phyloP scores from a whole-genome alignment of 2,888 invertebrate species.

The Apamea monoglypha region DNA sequence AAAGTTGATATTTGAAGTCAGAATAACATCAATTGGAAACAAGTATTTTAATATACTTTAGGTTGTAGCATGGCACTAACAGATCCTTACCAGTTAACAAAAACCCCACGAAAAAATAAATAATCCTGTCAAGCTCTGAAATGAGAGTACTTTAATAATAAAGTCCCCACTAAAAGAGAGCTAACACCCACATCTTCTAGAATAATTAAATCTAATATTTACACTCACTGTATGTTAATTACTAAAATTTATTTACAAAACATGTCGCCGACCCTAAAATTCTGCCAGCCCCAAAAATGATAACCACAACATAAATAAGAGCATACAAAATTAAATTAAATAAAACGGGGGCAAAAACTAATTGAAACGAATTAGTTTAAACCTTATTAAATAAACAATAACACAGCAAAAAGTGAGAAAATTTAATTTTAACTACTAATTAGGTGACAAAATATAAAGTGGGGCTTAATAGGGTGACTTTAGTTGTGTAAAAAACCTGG shows the following conservation, averaged over 20 bases:
- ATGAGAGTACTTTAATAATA: conserved; percentile 12
- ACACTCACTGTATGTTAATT: conserved; percentile 30
- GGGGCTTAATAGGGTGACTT: not conserved
- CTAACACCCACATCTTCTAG: conserved; percentile 24
- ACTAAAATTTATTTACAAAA: conserved; percentile 37
- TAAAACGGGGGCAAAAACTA: conserved; percentile 47
- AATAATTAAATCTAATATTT: conserved; percentile 36
- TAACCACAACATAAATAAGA: conserved; percentile 51
- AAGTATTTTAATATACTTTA: too few relatives aligned
- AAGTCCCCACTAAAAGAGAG: not conserved
- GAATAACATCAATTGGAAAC: too few relatives aligned
- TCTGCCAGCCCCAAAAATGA: conserved; percentile 29
- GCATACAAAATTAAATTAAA: conserved; percentile 54
- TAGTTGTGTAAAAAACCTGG: conserved; percentile 7
- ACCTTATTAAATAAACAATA: conserved; percentile 36
- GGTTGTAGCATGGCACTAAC: not conserved
- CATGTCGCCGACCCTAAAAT: conserved; percentile 45
- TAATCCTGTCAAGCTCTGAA: not conserved
- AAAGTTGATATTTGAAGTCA: too few relatives aligned
- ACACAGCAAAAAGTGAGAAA: conserved; percentile 32
- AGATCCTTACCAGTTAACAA: not conserved
- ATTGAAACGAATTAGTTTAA: conserved; percentile 53
- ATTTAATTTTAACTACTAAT: conserved; percentile 50
- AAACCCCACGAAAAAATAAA: not conserved
- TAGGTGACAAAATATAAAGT: conserved; percentile 44